Percentiles rank a stretch among this genome's conserved stretches.
phyloP scores from a whole-genome alignment of 2,113 vertebrate species.

The Gnathonemus echidnorhynchus region DNA sequence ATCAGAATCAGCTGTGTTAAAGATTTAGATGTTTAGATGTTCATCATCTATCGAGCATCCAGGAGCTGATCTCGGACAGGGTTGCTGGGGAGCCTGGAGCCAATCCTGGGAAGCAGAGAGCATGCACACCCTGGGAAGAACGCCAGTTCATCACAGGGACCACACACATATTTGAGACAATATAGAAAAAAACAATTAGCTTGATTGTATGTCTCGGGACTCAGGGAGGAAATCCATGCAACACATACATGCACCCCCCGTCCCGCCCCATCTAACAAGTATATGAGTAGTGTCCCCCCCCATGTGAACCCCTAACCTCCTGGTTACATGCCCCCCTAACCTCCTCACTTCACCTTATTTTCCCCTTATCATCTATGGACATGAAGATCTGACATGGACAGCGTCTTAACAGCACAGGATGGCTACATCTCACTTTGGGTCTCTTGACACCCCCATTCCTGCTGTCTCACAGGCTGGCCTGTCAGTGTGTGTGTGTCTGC shows the following conservation, averaged over 20 bases:
- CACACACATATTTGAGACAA: not conserved
- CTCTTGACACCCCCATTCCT: constrained; percentile 10
- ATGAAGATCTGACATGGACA: too few relatives aligned
- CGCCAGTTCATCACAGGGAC: not conserved
- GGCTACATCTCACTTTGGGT: constrained; percentile 6
- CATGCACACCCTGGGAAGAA: not conserved
- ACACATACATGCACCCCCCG: not conserved
- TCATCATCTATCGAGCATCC: not conserved
- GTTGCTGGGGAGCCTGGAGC: not conserved
- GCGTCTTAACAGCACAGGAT: constrained; percentile 8
- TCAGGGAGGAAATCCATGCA: not conserved
- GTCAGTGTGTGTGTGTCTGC: not conserved
- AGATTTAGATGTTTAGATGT: not conserved
- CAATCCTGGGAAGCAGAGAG: not conserved
- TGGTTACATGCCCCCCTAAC: not conserved
- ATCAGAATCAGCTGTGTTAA: not conserved
- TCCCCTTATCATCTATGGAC: not conserved
- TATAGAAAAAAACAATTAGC: not conserved
- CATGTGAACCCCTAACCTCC: not conserved
- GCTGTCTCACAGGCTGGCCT: constrained; percentile 14
- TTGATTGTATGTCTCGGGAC: not conserved
- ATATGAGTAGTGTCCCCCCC: too few relatives aligned
- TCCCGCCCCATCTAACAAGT: too few relatives aligned
- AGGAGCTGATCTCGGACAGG: not conserved
- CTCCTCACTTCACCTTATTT: not conserved